phyloP scores from a whole-genome alignment of 2,888 invertebrate genomes.

The Palloptera scutellata region DNA sequence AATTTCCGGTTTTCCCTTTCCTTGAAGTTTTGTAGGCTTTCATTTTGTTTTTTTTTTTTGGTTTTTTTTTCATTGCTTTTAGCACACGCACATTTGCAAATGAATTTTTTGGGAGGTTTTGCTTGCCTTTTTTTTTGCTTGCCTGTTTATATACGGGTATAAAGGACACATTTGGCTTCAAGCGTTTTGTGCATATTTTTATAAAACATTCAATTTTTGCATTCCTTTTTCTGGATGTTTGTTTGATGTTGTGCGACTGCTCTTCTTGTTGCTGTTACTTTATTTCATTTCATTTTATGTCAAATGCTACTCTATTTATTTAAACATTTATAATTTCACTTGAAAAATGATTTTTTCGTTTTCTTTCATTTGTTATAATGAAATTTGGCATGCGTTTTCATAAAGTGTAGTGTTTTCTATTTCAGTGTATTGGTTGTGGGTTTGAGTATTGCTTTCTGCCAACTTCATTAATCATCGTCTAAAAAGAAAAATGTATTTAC shows the following conservation, averaged over 20 bases:
- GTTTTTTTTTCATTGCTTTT: constrained; percentile 15
- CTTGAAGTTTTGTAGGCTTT: constrained; percentile 14
- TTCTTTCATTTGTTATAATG: constrained; percentile 36
- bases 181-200: neutral
- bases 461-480: constrained; percentile 27
- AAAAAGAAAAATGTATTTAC: constrained; percentile 5
- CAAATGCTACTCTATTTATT: constrained; percentile 20
- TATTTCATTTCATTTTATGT: neutral
- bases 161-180: constrained; percentile 8
- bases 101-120: constrained; percentile 42
- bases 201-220: constrained; percentile 3
- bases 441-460: constrained; percentile 15
- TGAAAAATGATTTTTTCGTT: constrained; percentile 35
- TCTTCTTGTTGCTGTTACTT: neutral
- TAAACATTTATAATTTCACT: constrained; percentile 28
- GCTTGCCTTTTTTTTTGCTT: neutral
- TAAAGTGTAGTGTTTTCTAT: constrained; percentile 21
- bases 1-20: constrained; percentile 39
- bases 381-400: constrained; percentile 22
- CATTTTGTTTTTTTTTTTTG: constrained; percentile 2
- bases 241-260: constrained; percentile 6
- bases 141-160: neutral
- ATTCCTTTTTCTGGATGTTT: no score
- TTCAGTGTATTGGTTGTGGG: constrained; percentile 21
- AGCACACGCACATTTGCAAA: constrained; percentile 49